Evolutionary conservation across 2,113 vertebrate genomes (phyloP).

Genomic region (Isichthys henryi): DNA sequence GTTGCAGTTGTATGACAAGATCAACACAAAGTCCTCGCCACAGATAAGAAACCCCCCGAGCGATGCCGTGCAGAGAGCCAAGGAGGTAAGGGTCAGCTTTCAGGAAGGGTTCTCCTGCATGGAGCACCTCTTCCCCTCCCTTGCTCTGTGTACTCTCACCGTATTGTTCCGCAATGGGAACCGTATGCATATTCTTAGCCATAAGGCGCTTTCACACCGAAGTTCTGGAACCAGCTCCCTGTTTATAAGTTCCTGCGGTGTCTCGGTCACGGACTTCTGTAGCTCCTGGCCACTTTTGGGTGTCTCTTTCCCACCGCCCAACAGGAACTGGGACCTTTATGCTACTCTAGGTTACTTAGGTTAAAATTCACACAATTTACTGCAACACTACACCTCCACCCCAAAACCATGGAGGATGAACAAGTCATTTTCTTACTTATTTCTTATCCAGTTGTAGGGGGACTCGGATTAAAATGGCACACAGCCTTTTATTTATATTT

Average conservation of each 20-base stretch:
- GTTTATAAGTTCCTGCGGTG: background rate
- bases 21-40: conserved; percentile 95
- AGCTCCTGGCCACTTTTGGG: background rate
- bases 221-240: background rate
- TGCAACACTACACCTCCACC: background rate
- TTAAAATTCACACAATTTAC: background rate
- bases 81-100: conserved; percentile 73
- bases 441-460: background rate
- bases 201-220: background rate
- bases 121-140: background rate
- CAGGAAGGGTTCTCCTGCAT: background rate
- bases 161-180: background rate
- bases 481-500: background rate
- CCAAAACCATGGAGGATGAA: background rate
- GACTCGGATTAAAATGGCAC: background rate
- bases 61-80: conserved; percentile 96
- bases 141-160: background rate
- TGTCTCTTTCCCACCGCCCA: background rate
- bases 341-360: background rate
- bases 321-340: background rate
- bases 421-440: background rate
- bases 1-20: conserved; percentile 96
- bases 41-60: conserved; percentile 94
- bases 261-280: background rate
- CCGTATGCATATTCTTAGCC: background rate